A percentile compares a stretch with the other conserved stretches of the same genome.
These are phyloP conservation scores for Merops nubicus DNA, from an alignment of 2,113 vertebrate species.

Conservation along the genomic window DNA sequence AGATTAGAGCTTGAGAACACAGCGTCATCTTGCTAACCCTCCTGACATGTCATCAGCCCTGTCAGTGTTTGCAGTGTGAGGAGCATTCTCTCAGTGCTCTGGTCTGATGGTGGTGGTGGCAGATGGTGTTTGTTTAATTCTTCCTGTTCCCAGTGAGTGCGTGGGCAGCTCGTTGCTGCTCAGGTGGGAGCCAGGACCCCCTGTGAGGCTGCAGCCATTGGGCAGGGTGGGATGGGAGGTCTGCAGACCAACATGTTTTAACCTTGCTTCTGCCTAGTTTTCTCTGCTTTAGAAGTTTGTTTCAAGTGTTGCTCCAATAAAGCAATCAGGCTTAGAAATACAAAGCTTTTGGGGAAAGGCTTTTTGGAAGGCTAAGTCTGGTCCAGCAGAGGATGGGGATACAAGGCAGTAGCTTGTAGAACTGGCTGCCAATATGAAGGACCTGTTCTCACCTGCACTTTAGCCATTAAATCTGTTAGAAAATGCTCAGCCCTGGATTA, in stretches of 20 bases:
- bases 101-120: background rate
- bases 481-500: background rate
- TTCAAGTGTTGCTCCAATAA: background rate
- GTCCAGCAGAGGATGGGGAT: background rate
- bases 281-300: background rate
- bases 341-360: background rate
- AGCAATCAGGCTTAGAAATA: background rate
- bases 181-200: background rate
- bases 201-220: accelerated
- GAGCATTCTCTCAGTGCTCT: background rate
- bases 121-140: slow-evolving; percentile 41
- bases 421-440: background rate
- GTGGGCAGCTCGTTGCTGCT: background rate
- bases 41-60: accelerated
- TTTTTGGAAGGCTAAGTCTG: background rate
- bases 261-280: background rate
- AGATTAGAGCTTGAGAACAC: accelerated
- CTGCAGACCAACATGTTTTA: background rate
- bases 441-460: background rate
- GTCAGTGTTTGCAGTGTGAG: accelerated
- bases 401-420: background rate
- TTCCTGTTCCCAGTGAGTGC: background rate
- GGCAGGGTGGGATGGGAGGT: background rate
- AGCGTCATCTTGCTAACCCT: accelerated
- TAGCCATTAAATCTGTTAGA: background rate